Percentiles rank a stretch among this genome's conserved stretches.
Evolutionary conservation across 2,797 vertebrate species (phyloP).

Genomic region (Bradypodion ventrale): DNA sequence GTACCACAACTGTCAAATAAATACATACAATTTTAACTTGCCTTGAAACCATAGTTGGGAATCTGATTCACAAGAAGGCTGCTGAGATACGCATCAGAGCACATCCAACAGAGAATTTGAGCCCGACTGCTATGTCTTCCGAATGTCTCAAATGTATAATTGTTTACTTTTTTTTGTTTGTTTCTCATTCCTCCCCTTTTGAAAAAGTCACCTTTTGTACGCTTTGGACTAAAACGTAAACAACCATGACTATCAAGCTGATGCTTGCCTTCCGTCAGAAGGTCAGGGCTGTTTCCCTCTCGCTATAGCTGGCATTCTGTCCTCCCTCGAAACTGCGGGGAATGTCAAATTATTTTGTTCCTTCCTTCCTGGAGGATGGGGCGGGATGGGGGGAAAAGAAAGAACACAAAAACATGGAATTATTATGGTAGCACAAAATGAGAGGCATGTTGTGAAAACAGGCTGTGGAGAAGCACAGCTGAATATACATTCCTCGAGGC

Average conservation of each 20-base stretch:
- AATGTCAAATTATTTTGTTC: neutral
- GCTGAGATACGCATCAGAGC: neutral
- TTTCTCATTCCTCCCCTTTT: neutral
- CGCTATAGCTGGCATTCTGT: neutral
- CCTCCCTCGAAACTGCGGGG: neutral
- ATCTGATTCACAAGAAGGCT: neutral
- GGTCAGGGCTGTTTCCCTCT: neutral
- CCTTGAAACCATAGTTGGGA: neutral
- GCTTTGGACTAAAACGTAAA: neutral
- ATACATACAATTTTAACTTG: too few species aligned
- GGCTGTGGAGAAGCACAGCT: neutral
- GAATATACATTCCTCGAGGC: neutral
- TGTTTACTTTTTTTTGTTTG: neutral
- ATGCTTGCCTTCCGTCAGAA: neutral
- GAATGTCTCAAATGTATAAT: neutral
- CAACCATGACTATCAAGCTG: neutral
- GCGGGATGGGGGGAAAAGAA: neutral
- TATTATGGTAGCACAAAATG: fast-evolving
- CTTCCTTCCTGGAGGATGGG: neutral
- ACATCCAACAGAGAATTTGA: neutral
- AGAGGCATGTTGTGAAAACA: neutral
- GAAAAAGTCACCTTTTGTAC: neutral
- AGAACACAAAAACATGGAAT: neutral
- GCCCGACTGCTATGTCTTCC: too few species aligned
- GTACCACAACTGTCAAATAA: neutral